Percentiles rank a stretch among this genome's conserved stretches.
Evolutionary conservation across 2,888 invertebrate species (phyloP).

Genomic region (Cheilosia vernalis): DNA sequence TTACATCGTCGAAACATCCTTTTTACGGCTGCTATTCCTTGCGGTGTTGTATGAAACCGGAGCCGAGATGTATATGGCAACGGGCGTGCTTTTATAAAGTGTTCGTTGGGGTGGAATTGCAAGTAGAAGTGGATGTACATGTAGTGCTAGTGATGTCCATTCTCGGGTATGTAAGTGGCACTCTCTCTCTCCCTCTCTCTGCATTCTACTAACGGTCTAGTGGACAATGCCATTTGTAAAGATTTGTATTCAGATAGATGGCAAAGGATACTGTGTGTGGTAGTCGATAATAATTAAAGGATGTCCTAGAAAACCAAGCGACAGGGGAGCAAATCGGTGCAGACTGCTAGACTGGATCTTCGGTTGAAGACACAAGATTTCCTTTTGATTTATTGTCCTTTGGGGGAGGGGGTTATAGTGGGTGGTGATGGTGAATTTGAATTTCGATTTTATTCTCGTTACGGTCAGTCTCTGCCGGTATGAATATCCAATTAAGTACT

Average conservation of each 20-base stretch:
- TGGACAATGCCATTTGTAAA: conserved; percentile 68
- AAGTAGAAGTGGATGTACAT: conserved; percentile 24
- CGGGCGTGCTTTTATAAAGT: conserved; percentile 41
- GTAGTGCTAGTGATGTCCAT: conserved; percentile 43
- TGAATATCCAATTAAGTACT: too few relatives aligned
- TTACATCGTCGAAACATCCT: conserved; percentile 72
- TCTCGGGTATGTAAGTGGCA: conserved; percentile 47
- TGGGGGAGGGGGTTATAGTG: neutral
- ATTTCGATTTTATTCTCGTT: conserved; percentile 33
- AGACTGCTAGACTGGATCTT: conserved; percentile 2
- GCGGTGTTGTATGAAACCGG: conserved; percentile 51
- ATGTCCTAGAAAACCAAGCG: conserved; percentile 47
- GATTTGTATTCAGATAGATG: conserved; percentile 68
- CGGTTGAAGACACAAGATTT: conserved; percentile 41
- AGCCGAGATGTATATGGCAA: conserved; percentile 6
- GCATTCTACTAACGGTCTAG: conserved; percentile 34
- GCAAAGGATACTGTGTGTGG: conserved; percentile 50
- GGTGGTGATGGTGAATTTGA: conserved; percentile 3
- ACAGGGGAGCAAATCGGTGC: conserved; percentile 13
- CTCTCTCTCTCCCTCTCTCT: conserved; percentile 3
- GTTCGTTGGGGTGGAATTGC: conserved; percentile 42
- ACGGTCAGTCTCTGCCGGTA: conserved; percentile 6
- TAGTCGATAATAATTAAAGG: conserved; percentile 70
- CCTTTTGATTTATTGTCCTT: conserved; percentile 28
- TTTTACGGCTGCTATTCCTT: conserved; percentile 68